phyloP scores from a whole-genome alignment of 2,888 invertebrate genomes.

The Ernsta delagoae region DNA sequence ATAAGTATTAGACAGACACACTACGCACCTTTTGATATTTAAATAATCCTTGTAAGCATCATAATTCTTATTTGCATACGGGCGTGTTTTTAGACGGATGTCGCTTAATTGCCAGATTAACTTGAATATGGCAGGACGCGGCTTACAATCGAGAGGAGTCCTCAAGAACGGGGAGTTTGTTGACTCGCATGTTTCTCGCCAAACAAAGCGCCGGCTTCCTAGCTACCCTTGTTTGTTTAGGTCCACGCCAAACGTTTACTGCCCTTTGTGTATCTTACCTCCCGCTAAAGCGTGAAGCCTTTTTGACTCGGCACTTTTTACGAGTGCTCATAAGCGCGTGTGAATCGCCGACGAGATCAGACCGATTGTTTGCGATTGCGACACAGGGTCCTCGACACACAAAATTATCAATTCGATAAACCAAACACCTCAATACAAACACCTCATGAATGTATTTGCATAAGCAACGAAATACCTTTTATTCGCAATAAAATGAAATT shows the following conservation, averaged over 20 bases:
- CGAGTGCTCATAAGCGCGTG: slow-evolving; percentile 72
- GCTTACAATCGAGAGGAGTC: slow-evolving; percentile 44
- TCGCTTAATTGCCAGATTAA: slow-evolving; percentile 42
- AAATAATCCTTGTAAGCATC: not conserved
- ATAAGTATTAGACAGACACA: not conserved
- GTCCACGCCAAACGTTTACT: slow-evolving; percentile 81
- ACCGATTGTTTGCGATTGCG: slow-evolving; percentile 25
- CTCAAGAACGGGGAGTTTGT: slow-evolving; percentile 59
- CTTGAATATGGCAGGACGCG: slow-evolving; percentile 35
- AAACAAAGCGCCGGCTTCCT: slow-evolving; percentile 83
- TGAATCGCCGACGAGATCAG: slow-evolving; percentile 56
- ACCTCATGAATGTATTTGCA: slow-evolving; percentile 23
- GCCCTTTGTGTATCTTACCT: slow-evolving; percentile 81
- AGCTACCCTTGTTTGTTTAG: slow-evolving; percentile 84
- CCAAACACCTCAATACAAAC: slow-evolving; percentile 30
- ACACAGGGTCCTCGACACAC: slow-evolving; percentile 11
- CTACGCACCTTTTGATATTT: not conserved
- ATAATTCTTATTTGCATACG: slow-evolving; percentile 18
- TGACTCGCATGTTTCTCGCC: slow-evolving; percentile 81
- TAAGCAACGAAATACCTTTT: slow-evolving; percentile 23
- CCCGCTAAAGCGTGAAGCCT: slow-evolving; percentile 80
- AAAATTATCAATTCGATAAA: slow-evolving; percentile 22
- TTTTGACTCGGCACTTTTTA: slow-evolving; percentile 83
- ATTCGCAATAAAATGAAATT: slow-evolving; percentile 35
- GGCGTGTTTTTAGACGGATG: slow-evolving; percentile 14